A percentile compares a stretch with the other conserved stretches of the same genome.
These are phyloP conservation scores for Scartelaos histophorus DNA, from an alignment of 2,113 vertebrate genomes.

Conservation along the genomic window DNA sequence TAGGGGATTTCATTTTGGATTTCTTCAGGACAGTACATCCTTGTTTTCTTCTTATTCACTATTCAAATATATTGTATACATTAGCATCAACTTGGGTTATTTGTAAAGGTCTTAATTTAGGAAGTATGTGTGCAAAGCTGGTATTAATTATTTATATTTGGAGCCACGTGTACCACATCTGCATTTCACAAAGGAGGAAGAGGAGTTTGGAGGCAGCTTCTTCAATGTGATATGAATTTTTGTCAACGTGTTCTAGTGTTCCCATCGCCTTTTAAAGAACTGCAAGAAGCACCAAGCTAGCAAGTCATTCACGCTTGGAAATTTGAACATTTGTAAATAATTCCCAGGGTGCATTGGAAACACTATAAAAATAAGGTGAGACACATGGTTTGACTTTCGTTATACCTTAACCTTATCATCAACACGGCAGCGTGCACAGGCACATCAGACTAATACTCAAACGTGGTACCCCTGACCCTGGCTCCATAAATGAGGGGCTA, in stretches of 20 bases:
- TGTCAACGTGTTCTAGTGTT: background rate
- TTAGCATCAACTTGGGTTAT: background rate
- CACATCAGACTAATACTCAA: background rate
- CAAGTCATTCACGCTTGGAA: background rate
- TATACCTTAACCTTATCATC: background rate
- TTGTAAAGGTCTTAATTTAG: slow-evolving; percentile 6
- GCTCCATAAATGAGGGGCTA: background rate
- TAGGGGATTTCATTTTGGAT: slow-evolving; percentile 22
- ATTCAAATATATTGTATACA: background rate
- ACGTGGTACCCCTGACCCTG: background rate
- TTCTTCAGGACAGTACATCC: background rate
- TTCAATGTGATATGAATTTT: background rate
- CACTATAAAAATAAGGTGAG: background rate
- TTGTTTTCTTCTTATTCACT: background rate
- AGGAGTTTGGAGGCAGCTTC: background rate
- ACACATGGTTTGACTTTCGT: too few species aligned
- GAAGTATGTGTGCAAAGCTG: background rate
- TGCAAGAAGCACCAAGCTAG: background rate
- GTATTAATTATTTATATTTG: slow-evolving; percentile 25
- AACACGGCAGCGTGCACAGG: background rate
- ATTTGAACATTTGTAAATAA: background rate
- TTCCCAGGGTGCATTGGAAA: background rate
- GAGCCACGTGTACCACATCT: slow-evolving; percentile 53
- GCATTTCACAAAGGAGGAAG: slow-evolving; percentile 24
- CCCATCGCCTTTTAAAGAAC: background rate